Base-by-base conservation (phyloP, 2,113 vertebrate genomes). In the Rhabdornis inornatus region DNA sequence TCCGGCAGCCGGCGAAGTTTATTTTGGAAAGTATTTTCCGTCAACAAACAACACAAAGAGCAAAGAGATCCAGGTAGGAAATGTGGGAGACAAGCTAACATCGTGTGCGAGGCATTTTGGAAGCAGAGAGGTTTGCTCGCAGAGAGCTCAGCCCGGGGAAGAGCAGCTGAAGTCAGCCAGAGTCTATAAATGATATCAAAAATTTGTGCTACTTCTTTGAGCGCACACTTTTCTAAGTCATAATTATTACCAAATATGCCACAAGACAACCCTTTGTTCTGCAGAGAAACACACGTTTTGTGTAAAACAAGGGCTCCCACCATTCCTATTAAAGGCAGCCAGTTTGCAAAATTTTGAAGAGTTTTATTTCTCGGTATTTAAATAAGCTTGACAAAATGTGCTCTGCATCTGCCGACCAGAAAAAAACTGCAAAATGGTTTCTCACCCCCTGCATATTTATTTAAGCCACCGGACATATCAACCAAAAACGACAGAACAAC, bases 1-100 rank as follows among this genome's bases (percentile, higher is more conserved):
- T 92, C 52, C 85, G 28, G 84, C 94, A 96, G 95, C 92, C 96
- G 79, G 83, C 44, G 91, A 98, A 98, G 98, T 98, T 98, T 98
- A 97, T 97, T 98, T 97, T 92, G 97, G 94, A 96, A 97, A 94
- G 95, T 96, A 42, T 96, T 95, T 97, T 96, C 93, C 97, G 59
- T 79, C 97, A 95, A 93, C 91, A 94, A 96, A 84, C 93, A 90
- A 13, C 72, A 33, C 57, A 21, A 77, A 87, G 88, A 8, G 80
- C 80, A 42, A 89, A 87, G 94, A n/a, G 21, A 57, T 10, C 7
- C 70, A 93, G 94, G 95, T 91, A 60, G 88, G 84, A 96, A 94
- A 89, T 6, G 90, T 7, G 87, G 55, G 64, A 63, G 47, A 35
- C 70, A 19, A 66, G 55, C 19, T 22, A 55, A 61, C 61, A 31